Evolutionary conservation across 1,140 invertebrate genomes (phyloP), one percentile per base, ranked within the genome.

Genomic region (Aphaenogaster ashmeadi): DNA sequence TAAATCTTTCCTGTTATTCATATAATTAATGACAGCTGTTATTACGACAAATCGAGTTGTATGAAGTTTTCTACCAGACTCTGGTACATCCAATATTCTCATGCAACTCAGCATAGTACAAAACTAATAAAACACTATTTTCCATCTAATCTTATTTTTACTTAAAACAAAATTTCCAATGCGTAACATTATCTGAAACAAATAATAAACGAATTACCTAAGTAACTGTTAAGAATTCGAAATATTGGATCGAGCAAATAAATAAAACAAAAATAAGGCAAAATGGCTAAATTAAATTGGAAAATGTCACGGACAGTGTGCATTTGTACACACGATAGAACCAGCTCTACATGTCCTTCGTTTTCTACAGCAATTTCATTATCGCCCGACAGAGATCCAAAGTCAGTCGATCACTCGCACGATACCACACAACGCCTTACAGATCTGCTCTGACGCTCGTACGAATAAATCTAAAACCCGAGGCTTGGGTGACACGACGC

Each of bases 331-430:
- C 44, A 72, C 72, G 18, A 58, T 62, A 54, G 21, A 11, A 27
- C 11, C 47, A 18, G 79, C 52, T 21, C 50, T 78, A 75, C 8
- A 13, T 36, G 71, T n/a, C 33, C 33, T 77, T n/a, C 71, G 56
- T 87, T 87, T 90, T 74, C 75, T 54, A 79, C 52, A 60, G 58
- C 89, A 90, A 90, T 90, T 90, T 90, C 89, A 90, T 90, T 88
- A 90, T 90, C 74, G 89, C 47, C 9, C 47, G 60, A 56, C 71
- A 47, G 44, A 79, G 52, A 83, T 87, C 86, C 88, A 71, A 77
- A 90, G 72, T 84, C 85, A 87, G 86, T 90, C 88, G 78, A 90
- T 90, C 84, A 89, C 67, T 44, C 58, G 77, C 62, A 47, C 74
- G 60, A 67, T 62, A 54, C 78, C 21, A 41, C 50, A 44, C 86